These are phyloP conservation scores for Chondrosia reniformis DNA, from an alignment of 37 sponge, comb jelly and placozoan species.

Conservation along the genomic window DNA sequence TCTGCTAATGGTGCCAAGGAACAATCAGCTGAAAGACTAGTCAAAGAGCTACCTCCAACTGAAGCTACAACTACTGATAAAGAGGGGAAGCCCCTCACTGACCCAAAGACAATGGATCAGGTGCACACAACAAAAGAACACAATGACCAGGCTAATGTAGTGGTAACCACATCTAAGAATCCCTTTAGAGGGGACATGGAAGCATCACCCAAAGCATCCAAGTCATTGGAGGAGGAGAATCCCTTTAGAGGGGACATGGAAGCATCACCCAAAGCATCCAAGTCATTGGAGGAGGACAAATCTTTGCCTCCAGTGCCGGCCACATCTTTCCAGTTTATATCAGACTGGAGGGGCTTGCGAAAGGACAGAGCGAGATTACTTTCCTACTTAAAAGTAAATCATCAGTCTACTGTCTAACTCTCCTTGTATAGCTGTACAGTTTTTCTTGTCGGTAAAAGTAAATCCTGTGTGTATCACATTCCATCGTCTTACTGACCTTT, in stretches of 20 bases:
- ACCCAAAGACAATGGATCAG: background rate
- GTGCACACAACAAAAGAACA: background rate
- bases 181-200: background rate
- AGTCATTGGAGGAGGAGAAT: background rate
- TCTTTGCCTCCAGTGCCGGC: slow-evolving; percentile 33
- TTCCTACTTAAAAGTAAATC: slow-evolving; percentile 59
- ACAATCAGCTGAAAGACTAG: too few relatives aligned
- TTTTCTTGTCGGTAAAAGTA: background rate
- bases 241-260: background rate
- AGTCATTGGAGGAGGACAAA: background rate
- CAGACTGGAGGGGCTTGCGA: slow-evolving; percentile 62
- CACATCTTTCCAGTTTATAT: slow-evolving; percentile 41
- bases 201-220: background rate
- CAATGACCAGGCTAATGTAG: background rate
- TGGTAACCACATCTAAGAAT: too few relatives aligned
- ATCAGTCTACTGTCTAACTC: background rate
- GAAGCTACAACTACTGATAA: background rate
- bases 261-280: background rate
- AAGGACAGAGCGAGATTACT: background rate
- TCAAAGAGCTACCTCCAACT: too few relatives aligned
- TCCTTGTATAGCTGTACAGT: background rate
- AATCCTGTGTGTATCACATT: too few relatives aligned
- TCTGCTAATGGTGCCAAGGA: too few relatives aligned
- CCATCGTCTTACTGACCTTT: too few relatives aligned
- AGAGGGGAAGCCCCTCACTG: background rate